phyloP scores from a whole-genome alignment of 2,797 vertebrate species.

The Manis pentadactyla region DNA sequence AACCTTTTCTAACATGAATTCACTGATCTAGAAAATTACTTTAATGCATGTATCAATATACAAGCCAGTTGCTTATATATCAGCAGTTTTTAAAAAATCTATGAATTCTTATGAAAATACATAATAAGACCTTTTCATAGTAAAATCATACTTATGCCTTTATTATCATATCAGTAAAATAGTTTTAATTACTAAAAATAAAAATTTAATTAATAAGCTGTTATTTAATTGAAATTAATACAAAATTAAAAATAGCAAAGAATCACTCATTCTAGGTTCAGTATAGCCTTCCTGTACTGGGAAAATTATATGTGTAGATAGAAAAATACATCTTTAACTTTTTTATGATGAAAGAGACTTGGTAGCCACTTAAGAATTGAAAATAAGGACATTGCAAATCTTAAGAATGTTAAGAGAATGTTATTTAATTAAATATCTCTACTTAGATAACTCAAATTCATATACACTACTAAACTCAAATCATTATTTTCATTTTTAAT shows the following conservation, averaged over 20 bases:
- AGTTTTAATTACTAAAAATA: neutral
- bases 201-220: neutral
- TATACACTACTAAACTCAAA: neutral
- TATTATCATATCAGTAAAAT: neutral
- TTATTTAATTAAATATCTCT: neutral
- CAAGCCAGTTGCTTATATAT: constrained; percentile 83
- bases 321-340: neutral
- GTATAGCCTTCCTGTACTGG: neutral
- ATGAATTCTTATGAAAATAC: constrained; percentile 50
- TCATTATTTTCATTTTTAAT: neutral
- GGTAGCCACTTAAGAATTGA: neutral
- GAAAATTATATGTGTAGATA: neutral
- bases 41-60: constrained; percentile 87
- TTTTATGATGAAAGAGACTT: neutral
- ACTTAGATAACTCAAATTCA: neutral
- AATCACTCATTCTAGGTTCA: neutral
- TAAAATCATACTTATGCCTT: constrained; percentile 36
- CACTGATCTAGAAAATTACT: constrained; percentile 87
- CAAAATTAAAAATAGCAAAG: neutral
- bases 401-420: neutral
- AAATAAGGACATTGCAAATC: neutral
- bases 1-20: constrained; percentile 83
- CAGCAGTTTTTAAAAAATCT: constrained; percentile 66
- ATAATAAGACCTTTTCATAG: neutral
- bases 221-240: neutral